Base-by-base conservation (phyloP, 1,140 invertebrate genomes). In the Drosophila nigromelanica region DNA sequence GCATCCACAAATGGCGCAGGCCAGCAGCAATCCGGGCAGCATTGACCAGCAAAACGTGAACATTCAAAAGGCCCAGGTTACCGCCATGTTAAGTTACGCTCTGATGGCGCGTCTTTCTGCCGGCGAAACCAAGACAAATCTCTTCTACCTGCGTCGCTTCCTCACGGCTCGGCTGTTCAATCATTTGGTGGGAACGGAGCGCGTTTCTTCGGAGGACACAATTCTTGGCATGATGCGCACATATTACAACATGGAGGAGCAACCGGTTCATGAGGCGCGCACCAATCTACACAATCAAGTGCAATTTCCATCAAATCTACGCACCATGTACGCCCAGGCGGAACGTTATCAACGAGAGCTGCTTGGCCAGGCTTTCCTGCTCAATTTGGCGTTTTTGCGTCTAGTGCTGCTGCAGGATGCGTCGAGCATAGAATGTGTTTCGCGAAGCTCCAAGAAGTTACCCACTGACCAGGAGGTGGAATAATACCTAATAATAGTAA, bases 1-100 rank as follows among this genome's bases (percentile, higher is more conserved):
- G 66, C 81, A 76, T 56, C 91, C 90, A 5, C 91, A 91, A 68
- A 79, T 77, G 76, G 91, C 91, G 0, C 90, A 90, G 33, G 59
- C 73, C 11, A 87, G 56, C 21, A 90, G 66, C 18, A 86, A 90
- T 60, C 90, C 90, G 0, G 91, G 91, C 15, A 90, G 71, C 48
- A 77, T 80, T n/a, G 79, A 90, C 35, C 91, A 92, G 35, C 85
- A 91, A 33, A 92, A 92, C 68, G 80, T 92, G 0, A 92, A 89
- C 50, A 80, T 92, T 10, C 91, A 92, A 58, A 92, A 90, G 27
- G 61, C 85, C 0, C 91, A 92, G 62, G 47, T 92, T 5, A 75
- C 73, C 4, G 80, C 89, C 3, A 78, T 92, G 42, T 43, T 92
- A 1, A 85, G 82, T 10, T 91, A 75, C 59, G 83, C 83, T 0